Evolutionary conservation across 2,888 invertebrate genomes (phyloP), one percentile per base, ranked within the genome.

Genomic region (Drosophila kambysellisi): DNA sequence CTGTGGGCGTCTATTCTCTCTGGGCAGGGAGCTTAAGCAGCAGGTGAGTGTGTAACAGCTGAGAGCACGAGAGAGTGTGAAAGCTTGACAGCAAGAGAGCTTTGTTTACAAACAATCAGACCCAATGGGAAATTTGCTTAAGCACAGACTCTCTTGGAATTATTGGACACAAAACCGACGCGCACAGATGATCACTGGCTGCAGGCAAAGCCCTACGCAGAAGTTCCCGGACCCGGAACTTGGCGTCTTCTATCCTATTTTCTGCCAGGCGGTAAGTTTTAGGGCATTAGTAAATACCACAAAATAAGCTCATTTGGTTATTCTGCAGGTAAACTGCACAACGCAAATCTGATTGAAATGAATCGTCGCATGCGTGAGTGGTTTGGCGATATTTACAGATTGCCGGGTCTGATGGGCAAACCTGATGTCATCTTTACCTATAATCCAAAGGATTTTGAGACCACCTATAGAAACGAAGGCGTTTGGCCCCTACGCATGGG

Each of bases 381-480:
- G 59, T 92, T 93, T 76, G 94, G 94, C 3, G 86, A 93, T 58
- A 91, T 94, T 7, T 92, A 93, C n/a, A 90, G 91, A 15, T 59
- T 94, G 8, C 92, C 92, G n/a, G 94, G 93, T 4, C 68, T 94
- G 39, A 79, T 91, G 70, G 92, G 92, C 11, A 89, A 89, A 56
- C 61, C 73, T 0, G 88, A 92, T 75, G 79, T 94, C 2, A 91
- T 94, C 0, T 90, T 94, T 17, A 88, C 94, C n/a, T 94, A 94
- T 76, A 93, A 94, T 82, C 94, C 95, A 0, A 93, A 93, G 15
- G 94, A 95, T 81, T 93, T 94, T 53, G 94, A 94, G 61, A 56
- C 74, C 15, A 87, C 90, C 6, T 94, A 94, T 72, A 92, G 94
- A 41, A 91, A 93, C 43, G 94, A 94, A 79, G 94, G 94, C 1